Conservation (phyloP, 2,888 invertebrate species). For the Oligia fasciuncula region DNA sequence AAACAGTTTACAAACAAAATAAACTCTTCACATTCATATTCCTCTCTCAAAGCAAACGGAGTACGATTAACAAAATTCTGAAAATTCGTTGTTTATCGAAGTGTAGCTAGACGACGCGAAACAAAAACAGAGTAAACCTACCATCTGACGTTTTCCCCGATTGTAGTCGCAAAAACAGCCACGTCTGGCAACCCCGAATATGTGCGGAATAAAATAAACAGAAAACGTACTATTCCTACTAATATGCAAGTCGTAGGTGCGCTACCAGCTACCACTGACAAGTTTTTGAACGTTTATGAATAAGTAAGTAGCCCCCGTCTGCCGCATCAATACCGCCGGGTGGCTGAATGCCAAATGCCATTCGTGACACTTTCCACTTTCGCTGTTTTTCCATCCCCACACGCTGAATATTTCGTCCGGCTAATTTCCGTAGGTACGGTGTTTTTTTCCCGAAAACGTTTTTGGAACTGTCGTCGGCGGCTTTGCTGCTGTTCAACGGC, state of each 20-base stretch:
- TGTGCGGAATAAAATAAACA: constrained; percentile 79
- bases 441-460: constrained; percentile 38
- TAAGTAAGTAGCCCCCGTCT: constrained; percentile 87
- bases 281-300: constrained; percentile 89
- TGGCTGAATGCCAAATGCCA: constrained; percentile 87
- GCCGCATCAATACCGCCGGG: constrained; percentile 85
- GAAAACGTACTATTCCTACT: constrained; percentile 75
- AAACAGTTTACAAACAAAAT: constrained; percentile 43
- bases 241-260: constrained; percentile 71
- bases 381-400: constrained; percentile 77
- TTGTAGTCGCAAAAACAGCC: constrained; percentile 68
- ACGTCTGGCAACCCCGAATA: constrained; percentile 70
- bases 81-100: constrained; percentile 59
- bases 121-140: constrained; percentile 61
- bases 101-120: constrained; percentile 60
- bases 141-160: constrained; percentile 63
- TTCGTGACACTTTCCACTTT: constrained; percentile 89
- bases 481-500: constrained; percentile 1
- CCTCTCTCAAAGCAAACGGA: constrained; percentile 37
- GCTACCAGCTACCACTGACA: constrained; percentile 73
- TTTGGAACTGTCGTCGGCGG: constrained; percentile 47
- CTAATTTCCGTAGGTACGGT: constrained; percentile 80
- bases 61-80: constrained; percentile 49
- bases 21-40: constrained; percentile 36
- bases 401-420: constrained; percentile 79